phyloP scores from a whole-genome alignment of 2,113 vertebrate species.

The Lampris megalopsis region DNA sequence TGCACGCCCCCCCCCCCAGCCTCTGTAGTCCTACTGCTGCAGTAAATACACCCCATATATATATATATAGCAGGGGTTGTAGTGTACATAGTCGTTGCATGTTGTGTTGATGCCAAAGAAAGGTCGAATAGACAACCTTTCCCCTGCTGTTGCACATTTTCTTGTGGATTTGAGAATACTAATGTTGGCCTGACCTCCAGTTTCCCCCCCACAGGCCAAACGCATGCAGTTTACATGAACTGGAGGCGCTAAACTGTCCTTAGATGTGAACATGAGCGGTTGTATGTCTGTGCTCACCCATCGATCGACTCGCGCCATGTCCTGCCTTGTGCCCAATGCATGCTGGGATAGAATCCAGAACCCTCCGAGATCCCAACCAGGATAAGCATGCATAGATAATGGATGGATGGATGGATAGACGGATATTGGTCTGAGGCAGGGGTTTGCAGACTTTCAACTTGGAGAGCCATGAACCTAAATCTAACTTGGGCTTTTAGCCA shows the following conservation, averaged over 20 bases:
- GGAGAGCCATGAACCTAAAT: neutral
- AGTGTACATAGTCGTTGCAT: slow-evolving; percentile 13
- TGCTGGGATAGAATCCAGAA: no score
- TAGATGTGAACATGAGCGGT: no score
- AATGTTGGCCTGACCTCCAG: no score
- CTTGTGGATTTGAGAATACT: slow-evolving; percentile 17
- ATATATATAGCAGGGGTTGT: no score
- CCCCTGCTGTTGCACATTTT: slow-evolving; percentile 18
- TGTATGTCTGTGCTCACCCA: no score
- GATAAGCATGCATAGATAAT: no score
- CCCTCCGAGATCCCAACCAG: no score
- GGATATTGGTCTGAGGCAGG: slow-evolving; percentile 14
- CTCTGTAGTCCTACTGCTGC: slow-evolving; percentile 37
- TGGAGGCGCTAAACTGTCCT: no score
- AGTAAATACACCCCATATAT: slow-evolving; percentile 43
- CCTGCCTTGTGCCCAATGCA: no score
- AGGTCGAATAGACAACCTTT: slow-evolving; percentile 24
- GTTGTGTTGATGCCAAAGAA: slow-evolving; percentile 42
- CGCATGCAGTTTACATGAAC: no score
- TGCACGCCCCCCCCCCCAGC: neutral
- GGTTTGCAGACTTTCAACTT: slow-evolving; percentile 35
- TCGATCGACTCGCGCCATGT: neutral
- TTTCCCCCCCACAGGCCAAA: no score
- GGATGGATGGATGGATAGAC: neutral
- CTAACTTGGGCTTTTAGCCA: no score